Percentiles rank a stretch among this genome's conserved stretches.
Evolutionary conservation across 1,140 invertebrate species (phyloP).

Genomic region (Drosophila paulistorum): DNA sequence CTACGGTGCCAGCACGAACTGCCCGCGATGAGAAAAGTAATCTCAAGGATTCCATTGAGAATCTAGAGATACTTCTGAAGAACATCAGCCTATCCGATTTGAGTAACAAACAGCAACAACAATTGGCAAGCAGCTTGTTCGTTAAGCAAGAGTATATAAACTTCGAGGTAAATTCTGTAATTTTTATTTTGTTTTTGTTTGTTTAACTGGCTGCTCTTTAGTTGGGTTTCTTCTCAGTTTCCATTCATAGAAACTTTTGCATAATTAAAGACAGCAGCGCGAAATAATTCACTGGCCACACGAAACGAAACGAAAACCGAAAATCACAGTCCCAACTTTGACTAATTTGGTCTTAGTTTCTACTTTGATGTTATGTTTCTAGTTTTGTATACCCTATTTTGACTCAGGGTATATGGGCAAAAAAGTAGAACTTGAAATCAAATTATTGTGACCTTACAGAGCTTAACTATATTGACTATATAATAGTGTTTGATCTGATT

Average conservation of each 20-base stretch:
- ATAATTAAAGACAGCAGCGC: constrained; percentile 60
- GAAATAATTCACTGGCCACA: constrained; percentile 69
- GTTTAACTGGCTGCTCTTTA: constrained; percentile 30
- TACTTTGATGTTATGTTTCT: constrained; percentile 24
- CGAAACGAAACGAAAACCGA: constrained; percentile 34
- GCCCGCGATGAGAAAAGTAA: constrained; percentile 60
- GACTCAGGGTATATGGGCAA: background rate
- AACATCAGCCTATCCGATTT: constrained; percentile 81
- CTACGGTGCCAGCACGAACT: constrained; percentile 56
- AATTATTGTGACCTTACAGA: too few relatives aligned
- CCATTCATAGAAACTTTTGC: constrained; percentile 76
- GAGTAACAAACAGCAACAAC: constrained; percentile 58
- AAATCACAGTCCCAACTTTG: constrained; percentile 38
- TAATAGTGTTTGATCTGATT: too few relatives aligned
- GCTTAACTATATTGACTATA: too few relatives aligned
- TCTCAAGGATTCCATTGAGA: constrained; percentile 81
- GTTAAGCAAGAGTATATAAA: too few relatives aligned
- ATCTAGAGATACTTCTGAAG: constrained; percentile 80
- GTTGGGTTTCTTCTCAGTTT: constrained; percentile 19
- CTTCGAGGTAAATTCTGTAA: background rate
- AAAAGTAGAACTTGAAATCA: too few relatives aligned
- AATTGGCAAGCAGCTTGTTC: too few relatives aligned
- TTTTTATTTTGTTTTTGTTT: background rate
- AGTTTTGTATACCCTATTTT: background rate
- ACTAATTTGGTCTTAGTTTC: constrained; percentile 67